Conservation (phyloP, 2,888 invertebrate genomes). For the Campoplex capitator region DNA sequence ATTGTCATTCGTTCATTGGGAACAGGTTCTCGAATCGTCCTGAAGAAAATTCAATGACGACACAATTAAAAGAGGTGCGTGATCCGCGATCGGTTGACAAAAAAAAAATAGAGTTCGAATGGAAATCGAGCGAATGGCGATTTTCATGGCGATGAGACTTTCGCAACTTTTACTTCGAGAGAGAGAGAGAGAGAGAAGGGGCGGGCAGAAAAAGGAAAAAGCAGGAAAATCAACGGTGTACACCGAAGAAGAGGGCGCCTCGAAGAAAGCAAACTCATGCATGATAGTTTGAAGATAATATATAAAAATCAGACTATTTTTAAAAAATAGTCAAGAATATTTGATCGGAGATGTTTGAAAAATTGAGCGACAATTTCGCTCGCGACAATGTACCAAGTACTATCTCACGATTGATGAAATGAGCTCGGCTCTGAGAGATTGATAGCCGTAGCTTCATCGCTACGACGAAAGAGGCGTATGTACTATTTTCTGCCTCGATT, state of each 20-base stretch:
- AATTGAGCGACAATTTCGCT: not conserved
- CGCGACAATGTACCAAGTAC: not conserved
- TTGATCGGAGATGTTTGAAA: too few species aligned
- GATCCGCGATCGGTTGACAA: not conserved
- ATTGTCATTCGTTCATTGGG: too few species aligned
- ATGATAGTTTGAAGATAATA: too few species aligned
- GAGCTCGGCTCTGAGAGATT: not conserved
- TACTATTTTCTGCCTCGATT: conserved; percentile 1
- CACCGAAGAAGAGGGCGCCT: too few species aligned
- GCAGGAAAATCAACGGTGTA: too few species aligned
- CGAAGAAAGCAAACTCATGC: too few species aligned
- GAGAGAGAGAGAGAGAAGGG: too few species aligned
- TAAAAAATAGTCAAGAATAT: too few species aligned
- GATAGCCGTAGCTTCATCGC: not conserved
- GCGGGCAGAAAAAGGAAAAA: too few species aligned
- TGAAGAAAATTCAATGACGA: not conserved
- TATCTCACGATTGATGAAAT: too few species aligned
- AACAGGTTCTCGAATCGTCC: too few species aligned
- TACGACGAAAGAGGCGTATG: not conserved
- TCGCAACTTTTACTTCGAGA: not conserved
- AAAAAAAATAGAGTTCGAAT: not conserved
- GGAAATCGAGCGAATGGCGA: not conserved
- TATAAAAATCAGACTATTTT: too few species aligned
- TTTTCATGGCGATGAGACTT: not conserved
- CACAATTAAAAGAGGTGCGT: not conserved